Percentiles rank a stretch among this genome's conserved stretches.
phyloP scores from a whole-genome alignment of 2,113 vertebrate genomes.

The Xerus inauris region DNA sequence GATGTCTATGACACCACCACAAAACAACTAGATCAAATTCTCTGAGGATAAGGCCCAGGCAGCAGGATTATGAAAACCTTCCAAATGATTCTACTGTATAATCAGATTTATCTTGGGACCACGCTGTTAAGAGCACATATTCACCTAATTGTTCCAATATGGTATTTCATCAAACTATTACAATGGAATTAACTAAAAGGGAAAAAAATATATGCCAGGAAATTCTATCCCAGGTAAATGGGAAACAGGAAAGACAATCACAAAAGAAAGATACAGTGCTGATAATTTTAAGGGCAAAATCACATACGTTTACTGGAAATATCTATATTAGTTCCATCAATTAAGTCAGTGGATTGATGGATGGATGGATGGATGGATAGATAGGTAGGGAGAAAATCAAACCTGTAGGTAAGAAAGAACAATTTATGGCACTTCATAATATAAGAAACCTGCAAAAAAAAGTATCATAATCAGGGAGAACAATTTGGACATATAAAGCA shows the following conservation, averaged over 20 bases:
- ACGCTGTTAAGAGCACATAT: not conserved
- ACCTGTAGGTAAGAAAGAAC: not conserved
- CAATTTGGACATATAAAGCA: not conserved
- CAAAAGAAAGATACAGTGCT: not conserved
- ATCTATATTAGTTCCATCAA: not conserved
- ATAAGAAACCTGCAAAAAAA: not conserved
- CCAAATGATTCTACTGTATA: not conserved
- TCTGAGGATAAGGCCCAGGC: not conserved
- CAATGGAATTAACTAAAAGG: not conserved
- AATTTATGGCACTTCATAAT: not conserved
- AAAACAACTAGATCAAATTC: not conserved
- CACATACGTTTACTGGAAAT: not conserved
- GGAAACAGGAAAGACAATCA: not conserved
- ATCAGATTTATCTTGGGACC: not conserved
- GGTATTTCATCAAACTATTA: not conserved
- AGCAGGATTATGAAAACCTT: not conserved
- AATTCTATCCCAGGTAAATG: not conserved
- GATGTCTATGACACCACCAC: not conserved
- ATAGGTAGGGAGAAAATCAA: not conserved
- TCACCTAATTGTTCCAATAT: not conserved
- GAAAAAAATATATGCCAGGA: not conserved
- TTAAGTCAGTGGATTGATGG: not conserved
- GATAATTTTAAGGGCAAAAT: not conserved
- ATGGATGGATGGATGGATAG: not conserved
- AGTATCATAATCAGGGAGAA: not conserved